phyloP scores from a whole-genome alignment of 2,888 invertebrate species.

The Frankliniella intonsa region DNA sequence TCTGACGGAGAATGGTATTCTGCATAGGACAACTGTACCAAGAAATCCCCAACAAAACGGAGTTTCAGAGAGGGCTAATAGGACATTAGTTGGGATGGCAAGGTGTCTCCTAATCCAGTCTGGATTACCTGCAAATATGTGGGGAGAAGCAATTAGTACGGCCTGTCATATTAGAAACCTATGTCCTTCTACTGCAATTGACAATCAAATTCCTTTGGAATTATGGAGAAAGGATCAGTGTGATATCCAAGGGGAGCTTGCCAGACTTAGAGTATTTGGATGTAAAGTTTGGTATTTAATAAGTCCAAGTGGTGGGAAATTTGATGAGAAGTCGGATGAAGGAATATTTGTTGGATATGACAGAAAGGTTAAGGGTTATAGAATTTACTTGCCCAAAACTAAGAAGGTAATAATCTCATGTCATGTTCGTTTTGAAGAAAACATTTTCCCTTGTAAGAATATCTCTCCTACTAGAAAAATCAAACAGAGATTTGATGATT shows the following conservation, averaged over 20 bases:
- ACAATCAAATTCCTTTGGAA: slow-evolving; percentile 5
- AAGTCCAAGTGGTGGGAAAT: not conserved
- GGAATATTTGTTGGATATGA: not conserved
- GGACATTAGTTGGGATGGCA: slow-evolving; percentile 24
- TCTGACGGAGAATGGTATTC: not conserved
- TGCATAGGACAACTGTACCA: slow-evolving; percentile 26
- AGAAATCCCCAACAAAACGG: slow-evolving; percentile 29
- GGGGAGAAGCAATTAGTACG: not conserved
- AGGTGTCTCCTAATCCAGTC: slow-evolving; percentile 3
- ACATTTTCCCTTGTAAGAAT: not conserved
- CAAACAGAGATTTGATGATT: not conserved
- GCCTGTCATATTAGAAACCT: not conserved
- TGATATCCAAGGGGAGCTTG: not conserved
- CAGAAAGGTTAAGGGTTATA: not conserved
- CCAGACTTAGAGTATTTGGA: not conserved
- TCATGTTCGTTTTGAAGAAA: not conserved
- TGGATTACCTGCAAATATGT: not conserved
- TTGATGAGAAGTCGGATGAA: not conserved
- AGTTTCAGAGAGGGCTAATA: not conserved
- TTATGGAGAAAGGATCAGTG: no score
- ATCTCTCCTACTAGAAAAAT: not conserved
- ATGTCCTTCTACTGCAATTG: not conserved
- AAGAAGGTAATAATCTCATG: not conserved
- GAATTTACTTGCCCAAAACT: not conserved
- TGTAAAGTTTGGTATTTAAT: not conserved